These are phyloP conservation scores for Axea sp. DNA, from an alignment of 2,888 invertebrate species.

Conservation along the genomic window DNA sequence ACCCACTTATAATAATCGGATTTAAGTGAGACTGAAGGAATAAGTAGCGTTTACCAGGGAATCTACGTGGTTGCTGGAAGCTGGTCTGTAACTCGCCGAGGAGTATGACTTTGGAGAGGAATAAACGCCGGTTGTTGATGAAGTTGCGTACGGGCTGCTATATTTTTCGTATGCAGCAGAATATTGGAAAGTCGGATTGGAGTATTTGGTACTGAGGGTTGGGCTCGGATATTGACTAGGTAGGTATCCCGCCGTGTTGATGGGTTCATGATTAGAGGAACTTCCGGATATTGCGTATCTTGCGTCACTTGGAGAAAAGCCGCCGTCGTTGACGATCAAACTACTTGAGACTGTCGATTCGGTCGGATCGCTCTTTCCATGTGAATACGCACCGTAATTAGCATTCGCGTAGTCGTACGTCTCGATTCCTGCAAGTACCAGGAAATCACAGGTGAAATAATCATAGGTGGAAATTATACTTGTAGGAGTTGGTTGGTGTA, in stretches of 20 bases:
- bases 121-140: slow-evolving; percentile 21
- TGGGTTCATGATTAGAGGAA: slow-evolving; percentile 38
- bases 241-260: slow-evolving; percentile 35
- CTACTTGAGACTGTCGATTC: slow-evolving; percentile 53
- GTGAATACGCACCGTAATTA: slow-evolving; percentile 64
- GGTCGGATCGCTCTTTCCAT: slow-evolving; percentile 61
- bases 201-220: slow-evolving; percentile 41
- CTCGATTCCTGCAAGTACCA: slow-evolving; percentile 55
- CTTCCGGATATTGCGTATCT: slow-evolving; percentile 44
- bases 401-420: slow-evolving; percentile 57
- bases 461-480: slow-evolving; percentile 33
- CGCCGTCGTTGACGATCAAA: slow-evolving; percentile 47
- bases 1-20: slow-evolving; percentile 17
- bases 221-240: slow-evolving; percentile 42
- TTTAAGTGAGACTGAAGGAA: background rate
- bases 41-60: slow-evolving; percentile 25
- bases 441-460: slow-evolving; percentile 41
- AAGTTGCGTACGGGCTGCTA: slow-evolving; percentile 25
- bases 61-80: slow-evolving; percentile 32
- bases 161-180: slow-evolving; percentile 38
- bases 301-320: slow-evolving; percentile 57
- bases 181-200: slow-evolving; percentile 37
- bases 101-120: slow-evolving; percentile 42
- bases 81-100: slow-evolving; percentile 31
- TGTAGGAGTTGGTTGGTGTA: slow-evolving; percentile 10